Percentiles rank a stretch among this genome's conserved stretches.
phyloP scores from a whole-genome alignment of 2,888 invertebrate genomes.

The Zonitis immaculata region DNA sequence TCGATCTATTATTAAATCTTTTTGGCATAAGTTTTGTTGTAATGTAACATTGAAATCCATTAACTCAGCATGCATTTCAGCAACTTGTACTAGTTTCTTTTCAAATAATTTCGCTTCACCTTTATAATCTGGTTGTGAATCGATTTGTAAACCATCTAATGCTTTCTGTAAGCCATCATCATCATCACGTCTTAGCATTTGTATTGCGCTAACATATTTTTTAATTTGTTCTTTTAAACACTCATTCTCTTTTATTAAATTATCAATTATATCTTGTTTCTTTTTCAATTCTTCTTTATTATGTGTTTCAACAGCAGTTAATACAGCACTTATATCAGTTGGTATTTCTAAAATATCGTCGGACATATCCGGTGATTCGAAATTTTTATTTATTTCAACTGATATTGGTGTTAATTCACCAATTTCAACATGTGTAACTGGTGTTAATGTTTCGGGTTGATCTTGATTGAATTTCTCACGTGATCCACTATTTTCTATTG shows the following conservation, averaged over 20 bases:
- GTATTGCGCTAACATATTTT: conserved; percentile 85
- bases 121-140: conserved; percentile 51
- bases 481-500: conserved; percentile 43
- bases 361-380: conserved; percentile 37
- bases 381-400: conserved; percentile 35
- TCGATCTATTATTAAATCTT: conserved; percentile 57
- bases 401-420: conserved; percentile 52
- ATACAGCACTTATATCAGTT: conserved; percentile 44
- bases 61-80: conserved; percentile 91
- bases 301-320: conserved; percentile 42
- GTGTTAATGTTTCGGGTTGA: conserved; percentile 46
- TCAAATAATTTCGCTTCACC: conserved; percentile 78
- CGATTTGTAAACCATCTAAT: conserved; percentile 40
- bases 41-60: conserved; percentile 88
- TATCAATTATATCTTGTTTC: conserved; percentile 38
- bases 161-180: conserved; percentile 43
- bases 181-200: conserved; percentile 61
- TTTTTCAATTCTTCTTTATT: conserved; percentile 41
- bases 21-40: conserved; percentile 64
- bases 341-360: conserved; percentile 44
- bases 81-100: conserved; percentile 83
- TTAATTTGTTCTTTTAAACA: conserved; percentile 77
- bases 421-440: conserved; percentile 46
- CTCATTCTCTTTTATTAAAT: conserved; percentile 68
- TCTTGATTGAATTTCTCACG: conserved; percentile 35